Conservation (phyloP, 2,797 vertebrate genomes). For the Hydrophis major region DNA sequence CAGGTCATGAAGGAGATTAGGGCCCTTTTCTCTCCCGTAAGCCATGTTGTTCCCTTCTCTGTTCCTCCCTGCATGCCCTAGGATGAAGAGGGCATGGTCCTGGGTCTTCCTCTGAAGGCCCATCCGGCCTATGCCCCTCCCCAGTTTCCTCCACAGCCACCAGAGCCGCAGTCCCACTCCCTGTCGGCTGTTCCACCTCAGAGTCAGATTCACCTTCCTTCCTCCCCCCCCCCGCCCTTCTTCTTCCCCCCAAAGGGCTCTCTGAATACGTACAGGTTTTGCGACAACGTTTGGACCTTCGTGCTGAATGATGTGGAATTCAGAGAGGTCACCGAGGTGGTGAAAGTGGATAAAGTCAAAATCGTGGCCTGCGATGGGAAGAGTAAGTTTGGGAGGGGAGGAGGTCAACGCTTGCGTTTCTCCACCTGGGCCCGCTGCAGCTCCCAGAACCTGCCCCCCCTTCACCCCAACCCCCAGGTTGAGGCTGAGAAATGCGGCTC, state of each 20-base stretch:
- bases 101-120: too few species aligned
- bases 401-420: background rate
- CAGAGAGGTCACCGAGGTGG: conserved; percentile 95
- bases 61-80: too few species aligned
- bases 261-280: conserved; percentile 97
- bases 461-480: too few species aligned
- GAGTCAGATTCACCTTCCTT: background rate
- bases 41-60: too few species aligned
- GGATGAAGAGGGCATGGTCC: too few species aligned
- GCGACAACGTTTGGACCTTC: conserved; percentile 98
- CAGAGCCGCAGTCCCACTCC: too few species aligned
- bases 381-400: conserved; percentile 78
- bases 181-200: too few species aligned
- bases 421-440: background rate
- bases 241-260: conserved; percentile 80
- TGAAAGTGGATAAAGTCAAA: conserved; percentile 99
- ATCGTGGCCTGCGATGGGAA: conserved; percentile 98
- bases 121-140: too few species aligned
- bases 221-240: too few species aligned
- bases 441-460: background rate
- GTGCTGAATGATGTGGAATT: conserved; percentile 98
- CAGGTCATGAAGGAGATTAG: too few species aligned
- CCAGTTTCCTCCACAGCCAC: too few species aligned
- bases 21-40: too few species aligned
- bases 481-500: background rate